A percentile compares a stretch with the other conserved stretches of the same genome.
Conservation (phyloP, 2,113 vertebrate species). For the Falcunculus frontatus region DNA sequence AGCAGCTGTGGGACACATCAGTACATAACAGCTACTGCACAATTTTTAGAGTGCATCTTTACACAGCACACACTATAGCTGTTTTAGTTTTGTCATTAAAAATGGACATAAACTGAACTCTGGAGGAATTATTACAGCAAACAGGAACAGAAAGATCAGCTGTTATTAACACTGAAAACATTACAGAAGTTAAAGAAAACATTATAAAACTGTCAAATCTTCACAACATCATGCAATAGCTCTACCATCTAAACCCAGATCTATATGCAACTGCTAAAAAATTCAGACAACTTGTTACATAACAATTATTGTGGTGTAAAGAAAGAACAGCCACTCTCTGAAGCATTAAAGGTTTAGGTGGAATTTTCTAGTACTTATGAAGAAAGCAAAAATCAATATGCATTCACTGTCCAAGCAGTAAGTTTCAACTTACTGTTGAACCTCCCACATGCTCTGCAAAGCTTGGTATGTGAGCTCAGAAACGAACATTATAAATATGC, state of each 20-base stretch:
- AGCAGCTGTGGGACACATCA: background rate
- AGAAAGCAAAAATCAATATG: background rate
- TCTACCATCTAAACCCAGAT: background rate
- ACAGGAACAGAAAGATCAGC: background rate
- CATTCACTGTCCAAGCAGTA: background rate
- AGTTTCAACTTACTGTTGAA: background rate
- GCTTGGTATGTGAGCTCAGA: fast-evolving
- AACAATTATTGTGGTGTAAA: background rate
- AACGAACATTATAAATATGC: background rate
- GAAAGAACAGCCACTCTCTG: background rate
- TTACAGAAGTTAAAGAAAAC: background rate
- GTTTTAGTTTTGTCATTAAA: background rate
- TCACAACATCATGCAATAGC: background rate
- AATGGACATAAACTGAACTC: background rate
- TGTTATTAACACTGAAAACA: background rate
- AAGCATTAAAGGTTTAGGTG: background rate
- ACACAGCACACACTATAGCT: background rate
- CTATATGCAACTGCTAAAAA: background rate
- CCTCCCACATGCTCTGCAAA: background rate
- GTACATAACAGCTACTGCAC: background rate
- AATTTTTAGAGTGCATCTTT: background rate
- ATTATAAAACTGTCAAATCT: background rate
- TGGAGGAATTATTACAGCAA: background rate
- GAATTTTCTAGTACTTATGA: background rate
- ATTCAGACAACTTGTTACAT: background rate